Percentiles rank a stretch among this genome's conserved stretches.
These are phyloP conservation scores for Miniopterus natalensis DNA, from an alignment of 2,113 vertebrate species.

Conservation along the genomic window DNA sequence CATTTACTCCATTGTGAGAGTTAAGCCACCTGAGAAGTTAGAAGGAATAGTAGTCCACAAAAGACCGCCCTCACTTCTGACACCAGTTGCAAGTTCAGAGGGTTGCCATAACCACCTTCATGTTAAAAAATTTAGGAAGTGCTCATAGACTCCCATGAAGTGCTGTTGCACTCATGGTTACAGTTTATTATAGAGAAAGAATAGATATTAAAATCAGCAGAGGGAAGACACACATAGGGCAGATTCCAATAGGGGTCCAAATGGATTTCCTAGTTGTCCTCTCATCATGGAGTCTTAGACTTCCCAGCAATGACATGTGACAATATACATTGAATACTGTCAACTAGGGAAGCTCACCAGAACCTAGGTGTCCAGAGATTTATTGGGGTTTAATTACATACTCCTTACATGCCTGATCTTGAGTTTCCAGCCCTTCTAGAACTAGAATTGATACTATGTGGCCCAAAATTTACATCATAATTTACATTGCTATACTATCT, in stretches of 20 bases:
- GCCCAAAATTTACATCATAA: neutral
- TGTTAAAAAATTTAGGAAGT: neutral
- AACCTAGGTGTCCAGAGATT: neutral
- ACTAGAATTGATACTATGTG: neutral
- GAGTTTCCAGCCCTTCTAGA: neutral
- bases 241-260: neutral
- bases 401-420: neutral
- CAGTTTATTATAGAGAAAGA: neutral
- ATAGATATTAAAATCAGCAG: neutral
- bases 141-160: neutral
- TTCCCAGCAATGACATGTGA: neutral
- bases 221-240: neutral
- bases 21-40: neutral
- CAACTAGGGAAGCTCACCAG: neutral
- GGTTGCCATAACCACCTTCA: neutral
- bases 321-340: neutral
- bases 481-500: neutral
- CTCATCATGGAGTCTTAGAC: neutral
- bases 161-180: neutral
- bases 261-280: neutral
- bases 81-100: neutral
- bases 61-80: neutral
- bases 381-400: neutral
- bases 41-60: neutral
- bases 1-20: neutral